Conservation (phyloP, 2,888 invertebrate genomes). For the Lissocephala sabroskyi region DNA sequence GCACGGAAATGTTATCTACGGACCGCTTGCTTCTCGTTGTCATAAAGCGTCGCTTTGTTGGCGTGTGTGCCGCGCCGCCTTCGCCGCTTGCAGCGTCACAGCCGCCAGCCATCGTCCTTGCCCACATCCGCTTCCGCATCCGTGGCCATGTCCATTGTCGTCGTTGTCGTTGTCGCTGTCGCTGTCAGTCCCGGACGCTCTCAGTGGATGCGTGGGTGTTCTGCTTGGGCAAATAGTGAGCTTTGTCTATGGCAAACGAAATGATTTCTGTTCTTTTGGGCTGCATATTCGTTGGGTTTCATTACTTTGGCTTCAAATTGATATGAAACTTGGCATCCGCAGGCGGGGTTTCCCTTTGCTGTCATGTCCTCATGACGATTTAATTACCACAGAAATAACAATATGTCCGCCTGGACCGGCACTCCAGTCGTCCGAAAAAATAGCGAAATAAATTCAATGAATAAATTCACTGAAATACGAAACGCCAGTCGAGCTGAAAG, state of each 20-base stretch:
- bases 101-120: slow-evolving; percentile 3
- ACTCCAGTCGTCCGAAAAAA: not conserved
- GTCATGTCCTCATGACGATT: slow-evolving; percentile 62
- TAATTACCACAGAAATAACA: slow-evolving; percentile 60
- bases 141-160: too few relatives aligned
- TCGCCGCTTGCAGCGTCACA: slow-evolving; percentile 46
- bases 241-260: slow-evolving; percentile 56
- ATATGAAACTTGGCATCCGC: slow-evolving; percentile 54
- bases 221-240: slow-evolving; percentile 62
- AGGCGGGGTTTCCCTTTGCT: slow-evolving; percentile 33
- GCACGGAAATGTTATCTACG: too few relatives aligned
- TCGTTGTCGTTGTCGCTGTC: too few relatives aligned
- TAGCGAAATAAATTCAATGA: too few relatives aligned
- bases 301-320: slow-evolving; percentile 61
- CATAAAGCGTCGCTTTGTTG: slow-evolving; percentile 51
- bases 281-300: slow-evolving; percentile 40
- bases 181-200: slow-evolving; percentile 2
- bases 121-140: too few relatives aligned
- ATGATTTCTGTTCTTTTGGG: slow-evolving; percentile 26
- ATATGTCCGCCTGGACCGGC: slow-evolving; percentile 19
- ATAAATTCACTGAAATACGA: too few relatives aligned
- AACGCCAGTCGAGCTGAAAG: too few relatives aligned
- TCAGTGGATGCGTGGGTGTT: too few relatives aligned
- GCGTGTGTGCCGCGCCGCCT: too few relatives aligned
- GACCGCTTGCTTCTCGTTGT: slow-evolving; percentile 23